Evolutionary conservation across 2,888 invertebrate species (phyloP).

Genomic region (Venustoraphidia nigricollis): DNA sequence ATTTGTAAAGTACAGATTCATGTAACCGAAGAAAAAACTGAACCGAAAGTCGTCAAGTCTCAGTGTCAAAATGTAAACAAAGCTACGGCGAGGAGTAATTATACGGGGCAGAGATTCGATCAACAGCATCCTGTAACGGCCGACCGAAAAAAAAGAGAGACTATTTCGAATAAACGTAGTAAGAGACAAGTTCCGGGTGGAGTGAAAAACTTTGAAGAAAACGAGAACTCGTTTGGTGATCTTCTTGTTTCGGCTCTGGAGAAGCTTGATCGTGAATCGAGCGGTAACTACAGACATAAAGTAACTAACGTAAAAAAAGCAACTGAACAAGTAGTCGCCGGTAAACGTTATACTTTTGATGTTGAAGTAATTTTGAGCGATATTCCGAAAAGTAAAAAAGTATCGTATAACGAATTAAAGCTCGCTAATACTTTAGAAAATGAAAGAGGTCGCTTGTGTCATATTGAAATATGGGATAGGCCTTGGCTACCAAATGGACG

Average conservation of each 20-base stretch:
- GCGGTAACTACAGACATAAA: conserved; percentile 16
- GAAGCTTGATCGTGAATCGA: conserved; percentile 15
- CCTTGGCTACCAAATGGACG: conserved; percentile 35
- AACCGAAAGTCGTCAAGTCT: conserved; percentile 31
- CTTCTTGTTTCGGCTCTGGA: conserved; percentile 9
- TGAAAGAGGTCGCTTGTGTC: conserved; percentile 23
- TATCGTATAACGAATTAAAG: neutral
- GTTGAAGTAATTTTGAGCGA: conserved; percentile 39
- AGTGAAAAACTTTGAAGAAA: neutral
- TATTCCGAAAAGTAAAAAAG: conserved; percentile 26
- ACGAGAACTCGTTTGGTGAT: neutral
- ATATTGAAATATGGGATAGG: conserved; percentile 38
- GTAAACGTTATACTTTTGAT: conserved; percentile 37
- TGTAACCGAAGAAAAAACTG: conserved; percentile 23
- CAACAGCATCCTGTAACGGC: too few relatives aligned
- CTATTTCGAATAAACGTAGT: too few relatives aligned
- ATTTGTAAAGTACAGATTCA: conserved; percentile 38
- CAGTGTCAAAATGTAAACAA: conserved; percentile 31
- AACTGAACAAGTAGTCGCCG: conserved; percentile 35
- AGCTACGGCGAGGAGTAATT: conserved; percentile 11
- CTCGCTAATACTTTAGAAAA: conserved; percentile 16
- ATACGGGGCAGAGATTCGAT: neutral
- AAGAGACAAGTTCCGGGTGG: neutral
- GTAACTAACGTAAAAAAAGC: conserved; percentile 30
- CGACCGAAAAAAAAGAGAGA: too few relatives aligned